Evolutionary conservation across 2,888 invertebrate genomes (phyloP), one percentile per base, ranked within the genome.

Genomic region (Rambutsinella grinnellia): DNA sequence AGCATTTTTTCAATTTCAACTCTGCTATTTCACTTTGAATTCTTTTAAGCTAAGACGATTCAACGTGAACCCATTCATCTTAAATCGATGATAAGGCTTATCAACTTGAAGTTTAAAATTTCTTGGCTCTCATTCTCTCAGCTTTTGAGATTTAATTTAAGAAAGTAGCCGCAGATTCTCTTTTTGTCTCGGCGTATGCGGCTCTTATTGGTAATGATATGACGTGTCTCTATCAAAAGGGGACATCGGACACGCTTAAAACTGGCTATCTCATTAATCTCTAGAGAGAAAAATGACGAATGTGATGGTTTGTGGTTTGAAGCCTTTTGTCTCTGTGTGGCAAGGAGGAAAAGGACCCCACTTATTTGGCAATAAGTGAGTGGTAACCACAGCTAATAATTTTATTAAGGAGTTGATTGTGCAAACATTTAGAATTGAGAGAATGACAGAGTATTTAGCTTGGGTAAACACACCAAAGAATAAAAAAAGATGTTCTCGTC

Each of bases 261-360:
- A 58, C 65, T 66, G 72, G 66, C 72, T 72, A 72, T 72, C 72
- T 23, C 66, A 72, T 72, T 60, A 71, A 71, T n/a, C n/a, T n/a
- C n/a, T n/a, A n/a, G n/a, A n/a, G n/a, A n/a, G 36, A 36, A 13
- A 8, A 5, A 36, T 36, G 36, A 5, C 5, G 36, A 5, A 36
- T 36, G 36, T 36, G 5, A 8, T 36, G 13, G 13, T 36, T 8
- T 36, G 13, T 36, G 5, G 13, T 13, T 8, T 5, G 5, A 36
- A 36, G 36, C 13, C 13, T 36, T 36, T 36, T 36, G 36, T 36
- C 36, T 36, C 13, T 36, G 36, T 36, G 36, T 36, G 36, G 36
- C 36, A 36, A 36, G 13, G n/a, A n/a, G n/a, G 5, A 13, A 36
- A 36, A 28, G 49, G 36, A 62, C 24, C 28, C 17, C 51, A 58